Conservation (phyloP, 1,140 invertebrate genomes). For the Periplaneta americana region DNA sequence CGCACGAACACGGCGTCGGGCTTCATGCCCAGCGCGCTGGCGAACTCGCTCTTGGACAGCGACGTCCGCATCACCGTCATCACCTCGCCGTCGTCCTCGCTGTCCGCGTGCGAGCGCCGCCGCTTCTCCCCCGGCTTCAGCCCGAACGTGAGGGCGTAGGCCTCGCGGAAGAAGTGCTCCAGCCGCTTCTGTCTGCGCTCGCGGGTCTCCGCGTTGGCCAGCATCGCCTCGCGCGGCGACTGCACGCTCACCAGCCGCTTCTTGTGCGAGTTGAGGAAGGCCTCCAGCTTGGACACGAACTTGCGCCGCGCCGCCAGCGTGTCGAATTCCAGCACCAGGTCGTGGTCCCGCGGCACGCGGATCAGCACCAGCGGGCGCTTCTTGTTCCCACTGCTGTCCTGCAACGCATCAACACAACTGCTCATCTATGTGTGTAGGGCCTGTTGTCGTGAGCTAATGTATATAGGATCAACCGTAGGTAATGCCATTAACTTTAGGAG, state of each 20-base stretch:
- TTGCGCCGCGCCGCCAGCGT: slow-evolving; percentile 72
- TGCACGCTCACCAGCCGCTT: slow-evolving; percentile 69
- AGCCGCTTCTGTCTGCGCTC: slow-evolving; percentile 86
- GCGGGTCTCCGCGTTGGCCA: slow-evolving; percentile 92
- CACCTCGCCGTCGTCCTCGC: slow-evolving; percentile 34
- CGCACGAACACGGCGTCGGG: slow-evolving; percentile 94
- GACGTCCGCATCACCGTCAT: slow-evolving; percentile 74
- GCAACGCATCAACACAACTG: no score
- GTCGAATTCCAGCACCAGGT: slow-evolving; percentile 92
- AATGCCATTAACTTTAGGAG: no score
- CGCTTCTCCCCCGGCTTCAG: slow-evolving; percentile 56
- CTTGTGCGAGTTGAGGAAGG: slow-evolving; percentile 75
- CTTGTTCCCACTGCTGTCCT: slow-evolving; percentile 48
- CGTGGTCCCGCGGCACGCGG: slow-evolving; percentile 87
- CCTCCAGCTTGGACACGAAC: slow-evolving; percentile 86
- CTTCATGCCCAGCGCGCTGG: slow-evolving; percentile 94
- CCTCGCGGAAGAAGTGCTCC: slow-evolving; percentile 94
- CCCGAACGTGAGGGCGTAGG: slow-evolving; percentile 92
- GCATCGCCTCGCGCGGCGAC: slow-evolving; percentile 74
- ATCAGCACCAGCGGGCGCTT: slow-evolving; percentile 82
- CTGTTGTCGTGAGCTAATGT: no score
- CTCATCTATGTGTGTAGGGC: no score
- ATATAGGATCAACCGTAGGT: no score
- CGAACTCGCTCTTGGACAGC: slow-evolving; percentile 92
- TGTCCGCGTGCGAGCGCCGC: slow-evolving; percentile 28